Base-by-base conservation (phyloP, 2,888 invertebrate species). In the Rhagophthalmus giganteus region DNA sequence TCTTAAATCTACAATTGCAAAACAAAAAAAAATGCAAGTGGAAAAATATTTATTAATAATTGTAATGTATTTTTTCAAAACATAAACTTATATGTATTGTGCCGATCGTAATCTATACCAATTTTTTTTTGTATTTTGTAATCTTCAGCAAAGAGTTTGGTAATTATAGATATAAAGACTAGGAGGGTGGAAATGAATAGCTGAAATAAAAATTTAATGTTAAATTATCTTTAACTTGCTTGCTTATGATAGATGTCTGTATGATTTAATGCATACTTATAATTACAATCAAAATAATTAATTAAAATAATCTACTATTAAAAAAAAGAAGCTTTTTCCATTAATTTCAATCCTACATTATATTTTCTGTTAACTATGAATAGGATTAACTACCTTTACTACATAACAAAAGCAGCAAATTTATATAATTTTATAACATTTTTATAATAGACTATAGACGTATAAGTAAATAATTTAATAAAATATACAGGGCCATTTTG, bases 161-260 rank as follows among this genome's bases (percentile, higher is more conserved):
- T n/a, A n/a, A n/a, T n/a, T n/a, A n/a, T n/a, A n/a, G n/a, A n/a
- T n/a, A n/a, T n/a, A n/a, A n/a, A n/a, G 62, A 55, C 59, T 66
- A 62, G 65, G 65, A 63, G 67, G 62, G 62, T 66, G 63, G 55
- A 61, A 62, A 69, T 69, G 67, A 66, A 70, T 64, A 37, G 70
- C 71, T 72, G 72, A 70, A 72, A 70, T 68, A 64, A 64, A 70
- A 68, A 66, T 63, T 54, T 55, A 48, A 58, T 48, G 56, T 58
- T 59, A 63, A 59, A 60, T 50, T 34, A 51, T 42, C 12, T 10
- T 35, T 27, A 48, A 34, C 28, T 28, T 51, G 51, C 51, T 44
- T 51, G 44, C 30, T 44, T 33, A 27, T 45, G 41, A 35, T 39
- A 38, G 45, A 34, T 33, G 34, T 39, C 12, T 35, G 24, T 10